Evolutionary conservation across 2,797 vertebrate species (phyloP), one percentile per base, ranked within the genome.

Genomic region (Dromococcyx pavoninus): DNA sequence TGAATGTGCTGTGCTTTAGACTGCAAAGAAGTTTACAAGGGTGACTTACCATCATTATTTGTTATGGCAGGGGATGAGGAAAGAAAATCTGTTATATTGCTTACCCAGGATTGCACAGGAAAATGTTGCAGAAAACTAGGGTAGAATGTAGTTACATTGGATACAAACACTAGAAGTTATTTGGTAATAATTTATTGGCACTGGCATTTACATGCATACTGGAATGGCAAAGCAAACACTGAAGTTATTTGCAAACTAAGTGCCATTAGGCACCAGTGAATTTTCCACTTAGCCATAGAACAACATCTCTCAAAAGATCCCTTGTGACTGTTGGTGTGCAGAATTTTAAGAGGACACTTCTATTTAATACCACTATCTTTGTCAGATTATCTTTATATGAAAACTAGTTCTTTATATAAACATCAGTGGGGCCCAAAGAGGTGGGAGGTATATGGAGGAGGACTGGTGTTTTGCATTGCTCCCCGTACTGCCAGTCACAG

Each of bases 391-490:
- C 41, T 33, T 28, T 32, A 4, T 28, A 1, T 56, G 60, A 74
- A 53, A 33, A 46, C 22, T 7, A 25, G 14, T 16, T 75, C 30
- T 61, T 62, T 58, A 27, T 53, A 32, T 10, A 24, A 71, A 56
- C 17, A 7, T 50, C 54, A 41, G 58, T 9, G 58, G 35, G 30
- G 7, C 27, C 15, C 12, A 9, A 18, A 30, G 43, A 11, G 65
- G 5, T n/a, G 50, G 0, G 14, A 74, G 41, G 48, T 27, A 4
- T 3, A 8, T 13, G 33, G 53, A 67, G 25, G 35, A 64, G 39
- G 41, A 30, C 11, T 0, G 2, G 41, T 62, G 50, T 88, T 80
- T 5, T 0, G 2, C 21, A 2, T 9, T 1, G 2, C 44, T 53
- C n/a, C 82, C 32, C 54, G 69, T 61, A 44, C 50, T 86, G 57